These are phyloP conservation scores for Scaptodrosophila latifasciaeformis DNA, from an alignment of 2,888 invertebrate species.

Conservation along the genomic window DNA sequence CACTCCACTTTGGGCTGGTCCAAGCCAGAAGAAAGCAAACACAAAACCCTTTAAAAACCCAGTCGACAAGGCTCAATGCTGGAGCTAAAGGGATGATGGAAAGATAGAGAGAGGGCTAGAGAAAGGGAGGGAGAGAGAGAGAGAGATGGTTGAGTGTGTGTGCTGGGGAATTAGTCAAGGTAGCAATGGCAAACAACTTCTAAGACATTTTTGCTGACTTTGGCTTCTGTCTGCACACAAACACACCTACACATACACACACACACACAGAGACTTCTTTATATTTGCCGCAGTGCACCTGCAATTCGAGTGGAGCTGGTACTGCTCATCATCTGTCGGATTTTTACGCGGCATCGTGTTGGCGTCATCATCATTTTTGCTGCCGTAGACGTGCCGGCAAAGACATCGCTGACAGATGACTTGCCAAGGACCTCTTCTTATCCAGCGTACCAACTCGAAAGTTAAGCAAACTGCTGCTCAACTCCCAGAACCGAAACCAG, in stretches of 20 bases:
- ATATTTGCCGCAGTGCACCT: no score
- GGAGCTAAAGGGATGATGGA: no score
- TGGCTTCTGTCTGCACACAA: constrained; percentile 12
- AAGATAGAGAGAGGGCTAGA: no score
- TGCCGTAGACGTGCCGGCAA: no score
- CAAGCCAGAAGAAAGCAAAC: background rate
- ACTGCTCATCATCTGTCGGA: constrained; percentile 51
- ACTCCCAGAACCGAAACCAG: background rate
- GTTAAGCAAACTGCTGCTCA: constrained; percentile 15
- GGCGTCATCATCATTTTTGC: constrained; percentile 25
- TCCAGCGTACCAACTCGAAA: constrained; percentile 16
- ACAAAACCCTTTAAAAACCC: constrained; percentile 46
- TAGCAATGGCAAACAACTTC: no score
- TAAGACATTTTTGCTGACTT: no score
- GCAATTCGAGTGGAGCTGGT: constrained; percentile 50
- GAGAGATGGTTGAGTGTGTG: no score
- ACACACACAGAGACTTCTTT: background rate
- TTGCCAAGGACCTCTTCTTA: constrained; percentile 26
- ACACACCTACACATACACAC: constrained; percentile 17
- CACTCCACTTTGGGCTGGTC: no score
- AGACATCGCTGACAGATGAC: constrained; percentile 56
- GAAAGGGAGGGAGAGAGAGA: background rate
- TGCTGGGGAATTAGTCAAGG: no score
- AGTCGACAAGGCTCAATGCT: constrained; percentile 23
- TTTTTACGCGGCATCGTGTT: constrained; percentile 44